These are phyloP conservation scores for Gymnopithys bicolor DNA, from an alignment of 2,797 vertebrate genomes.

Conservation along the genomic window DNA sequence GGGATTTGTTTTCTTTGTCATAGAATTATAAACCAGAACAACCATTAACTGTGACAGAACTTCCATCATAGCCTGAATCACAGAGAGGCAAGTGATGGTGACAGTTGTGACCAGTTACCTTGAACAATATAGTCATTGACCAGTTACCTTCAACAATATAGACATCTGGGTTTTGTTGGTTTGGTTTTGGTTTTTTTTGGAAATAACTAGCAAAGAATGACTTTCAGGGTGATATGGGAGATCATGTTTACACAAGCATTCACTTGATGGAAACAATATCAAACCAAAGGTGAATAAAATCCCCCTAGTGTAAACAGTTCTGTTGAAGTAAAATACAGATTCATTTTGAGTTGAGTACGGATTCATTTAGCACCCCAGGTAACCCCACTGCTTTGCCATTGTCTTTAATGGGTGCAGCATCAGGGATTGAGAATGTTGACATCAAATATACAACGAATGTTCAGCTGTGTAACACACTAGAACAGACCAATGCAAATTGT, in stretches of 20 bases:
- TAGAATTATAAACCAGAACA: not conserved
- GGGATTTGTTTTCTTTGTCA: not conserved
- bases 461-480: not conserved
- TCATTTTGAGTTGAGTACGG: conserved; percentile 39
- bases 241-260: conserved; percentile 64
- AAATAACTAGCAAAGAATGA: conserved; percentile 54
- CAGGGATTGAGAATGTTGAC: not conserved
- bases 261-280: conserved; percentile 69
- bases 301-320: conserved; percentile 58
- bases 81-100: not conserved
- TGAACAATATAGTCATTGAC: conserved; percentile 46
- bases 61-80: not conserved
- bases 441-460: not conserved
- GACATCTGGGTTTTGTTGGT: conserved; percentile 7
- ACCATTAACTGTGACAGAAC: not conserved
- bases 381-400: not conserved
- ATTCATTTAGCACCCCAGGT: conserved; percentile 32
- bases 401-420: not conserved
- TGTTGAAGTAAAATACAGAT: conserved; percentile 59
- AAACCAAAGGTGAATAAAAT: conserved; percentile 29
- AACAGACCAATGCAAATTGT: not conserved
- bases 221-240: conserved; percentile 65
- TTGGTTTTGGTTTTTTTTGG: conserved; percentile 1
- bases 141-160: conserved; percentile 47
- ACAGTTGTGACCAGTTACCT: conserved; percentile 37